Evolutionary conservation across 2,797 vertebrate species (phyloP).

Genomic region (Poeciliopsis paucimaculata): DNA sequence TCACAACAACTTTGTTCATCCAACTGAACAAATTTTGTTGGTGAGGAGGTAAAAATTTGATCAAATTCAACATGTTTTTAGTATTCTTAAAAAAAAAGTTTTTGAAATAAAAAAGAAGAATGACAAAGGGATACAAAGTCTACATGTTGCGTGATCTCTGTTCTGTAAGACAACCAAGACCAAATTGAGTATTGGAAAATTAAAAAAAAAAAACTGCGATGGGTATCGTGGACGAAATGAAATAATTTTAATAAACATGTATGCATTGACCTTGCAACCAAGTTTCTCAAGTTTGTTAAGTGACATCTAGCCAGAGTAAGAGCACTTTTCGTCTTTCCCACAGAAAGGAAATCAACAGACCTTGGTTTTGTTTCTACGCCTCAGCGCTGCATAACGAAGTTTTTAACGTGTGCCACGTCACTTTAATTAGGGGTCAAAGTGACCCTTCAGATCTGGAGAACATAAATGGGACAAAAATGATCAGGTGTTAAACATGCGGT

Average conservation of each 20-base stretch:
- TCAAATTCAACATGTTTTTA: not conserved
- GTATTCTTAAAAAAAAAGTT: not conserved
- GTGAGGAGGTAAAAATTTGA: not conserved
- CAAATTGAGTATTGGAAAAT: not conserved
- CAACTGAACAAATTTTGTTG: not conserved
- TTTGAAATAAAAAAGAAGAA: not conserved
- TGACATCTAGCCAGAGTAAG: not conserved
- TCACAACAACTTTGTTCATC: too few species aligned
- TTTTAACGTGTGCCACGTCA: not conserved
- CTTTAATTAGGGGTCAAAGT: not conserved
- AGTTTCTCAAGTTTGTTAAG: not conserved
- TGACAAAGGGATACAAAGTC: not conserved
- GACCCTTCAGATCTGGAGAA: not conserved
- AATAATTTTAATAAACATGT: not conserved
- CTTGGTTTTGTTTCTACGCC: not conserved
- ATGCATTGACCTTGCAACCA: not conserved
- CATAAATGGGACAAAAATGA: not conserved
- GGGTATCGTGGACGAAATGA: not conserved
- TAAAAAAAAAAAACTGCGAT: not conserved
- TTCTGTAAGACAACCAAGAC: not conserved
- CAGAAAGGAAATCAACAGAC: not conserved
- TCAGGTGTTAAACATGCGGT: not conserved
- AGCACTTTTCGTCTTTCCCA: not conserved
- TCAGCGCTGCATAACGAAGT: not conserved
- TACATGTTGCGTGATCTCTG: not conserved